Evolutionary conservation across 2,888 invertebrate species (phyloP).

Genomic region (Agriotes lineatus): DNA sequence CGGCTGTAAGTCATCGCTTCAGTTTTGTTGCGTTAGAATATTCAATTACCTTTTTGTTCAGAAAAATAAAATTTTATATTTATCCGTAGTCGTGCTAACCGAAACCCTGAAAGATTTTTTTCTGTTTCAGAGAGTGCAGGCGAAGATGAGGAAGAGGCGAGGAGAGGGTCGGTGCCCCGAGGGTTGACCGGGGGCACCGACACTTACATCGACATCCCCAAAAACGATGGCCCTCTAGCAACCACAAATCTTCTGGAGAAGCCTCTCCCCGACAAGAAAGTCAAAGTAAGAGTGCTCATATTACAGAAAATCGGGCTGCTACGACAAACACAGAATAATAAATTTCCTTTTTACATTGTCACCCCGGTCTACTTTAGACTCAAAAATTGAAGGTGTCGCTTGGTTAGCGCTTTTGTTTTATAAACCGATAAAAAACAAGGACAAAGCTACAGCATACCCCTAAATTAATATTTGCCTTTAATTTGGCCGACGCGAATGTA

Average conservation of each 20-base stretch:
- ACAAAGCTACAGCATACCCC: neutral
- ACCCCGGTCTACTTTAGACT: too few species aligned
- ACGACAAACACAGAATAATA: too few species aligned
- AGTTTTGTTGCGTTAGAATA: too few species aligned
- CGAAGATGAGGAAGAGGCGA: slow-evolving; percentile 70
- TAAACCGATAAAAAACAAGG: too few species aligned
- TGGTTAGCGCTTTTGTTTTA: neutral
- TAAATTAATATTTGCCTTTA: neutral
- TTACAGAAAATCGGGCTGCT: too few species aligned
- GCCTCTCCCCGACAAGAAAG: slow-evolving; percentile 78
- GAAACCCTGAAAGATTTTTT: too few species aligned
- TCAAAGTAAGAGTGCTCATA: slow-evolving; percentile 72
- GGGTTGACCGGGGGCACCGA: slow-evolving; percentile 57
- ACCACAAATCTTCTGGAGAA: slow-evolving; percentile 74
- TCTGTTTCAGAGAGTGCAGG: slow-evolving; percentile 70
- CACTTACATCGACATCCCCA: slow-evolving; percentile 72
- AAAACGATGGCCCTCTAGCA: slow-evolving; percentile 65
- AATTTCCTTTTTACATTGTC: neutral
- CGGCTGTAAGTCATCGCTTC: too few species aligned
- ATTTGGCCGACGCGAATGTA: neutral
- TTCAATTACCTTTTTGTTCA: too few species aligned
- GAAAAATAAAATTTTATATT: too few species aligned
- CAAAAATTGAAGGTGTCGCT: neutral
- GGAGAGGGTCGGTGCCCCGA: slow-evolving; percentile 62
- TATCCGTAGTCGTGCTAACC: too few species aligned